These are phyloP conservation scores for Scolanthus callimorphus DNA, from an alignment of 92 coral and sea anemone genomes.

Conservation along the genomic window DNA sequence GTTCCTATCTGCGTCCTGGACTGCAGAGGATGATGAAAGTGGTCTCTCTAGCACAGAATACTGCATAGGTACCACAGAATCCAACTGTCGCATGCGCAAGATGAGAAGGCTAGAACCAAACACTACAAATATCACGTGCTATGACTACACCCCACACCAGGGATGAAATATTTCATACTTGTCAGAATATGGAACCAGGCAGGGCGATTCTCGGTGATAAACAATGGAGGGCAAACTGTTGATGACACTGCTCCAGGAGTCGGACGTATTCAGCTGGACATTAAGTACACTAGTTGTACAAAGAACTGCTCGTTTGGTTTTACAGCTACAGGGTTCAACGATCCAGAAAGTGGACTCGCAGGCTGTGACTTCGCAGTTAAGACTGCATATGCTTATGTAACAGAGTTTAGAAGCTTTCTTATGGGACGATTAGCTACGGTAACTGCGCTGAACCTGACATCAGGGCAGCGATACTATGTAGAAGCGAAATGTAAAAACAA, in stretches of 20 bases:
- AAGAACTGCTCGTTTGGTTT: constrained; percentile 41
- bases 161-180: constrained; percentile 42
- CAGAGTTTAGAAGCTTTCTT: constrained; percentile 19
- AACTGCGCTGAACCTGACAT: constrained; percentile 20
- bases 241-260: constrained; percentile 54
- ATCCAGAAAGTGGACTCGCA: constrained; percentile 61
- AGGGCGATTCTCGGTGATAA: constrained; percentile 33
- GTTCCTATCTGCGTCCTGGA: constrained; percentile 46
- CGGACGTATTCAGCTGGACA: constrained; percentile 22
- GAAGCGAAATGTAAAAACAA: constrained; percentile 50
- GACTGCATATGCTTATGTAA: constrained; percentile 17
- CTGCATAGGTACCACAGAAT: constrained; percentile 62
- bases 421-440: constrained; percentile 29
- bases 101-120: constrained; percentile 22
- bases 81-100: constrained; percentile 59
- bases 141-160: constrained; percentile 47
- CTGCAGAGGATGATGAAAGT: constrained; percentile 53
- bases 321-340: constrained; percentile 38
- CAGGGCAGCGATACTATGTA: constrained; percentile 40
- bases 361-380: constrained; percentile 46
- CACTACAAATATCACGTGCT: constrained; percentile 37
- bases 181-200: constrained; percentile 71
- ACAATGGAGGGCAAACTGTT: constrained; percentile 28
- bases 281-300: constrained; percentile 31
- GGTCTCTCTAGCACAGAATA: constrained; percentile 36